A percentile compares a stretch with the other conserved stretches of the same genome.
Conservation (phyloP, 2,113 vertebrate species). For the Sapajus apella region DNA sequence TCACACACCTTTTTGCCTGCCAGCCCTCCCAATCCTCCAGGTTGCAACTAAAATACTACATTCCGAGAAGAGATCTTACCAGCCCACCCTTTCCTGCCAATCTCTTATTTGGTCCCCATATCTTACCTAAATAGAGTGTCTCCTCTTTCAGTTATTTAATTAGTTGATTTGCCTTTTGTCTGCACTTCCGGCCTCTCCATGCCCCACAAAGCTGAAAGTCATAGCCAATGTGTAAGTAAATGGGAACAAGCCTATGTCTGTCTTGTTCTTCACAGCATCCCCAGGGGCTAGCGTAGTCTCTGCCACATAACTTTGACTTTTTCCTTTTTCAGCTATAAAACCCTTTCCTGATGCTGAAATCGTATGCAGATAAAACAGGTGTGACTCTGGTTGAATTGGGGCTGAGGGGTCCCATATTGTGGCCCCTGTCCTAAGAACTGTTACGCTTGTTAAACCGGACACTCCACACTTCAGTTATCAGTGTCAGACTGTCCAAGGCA, state of each 20-base stretch:
- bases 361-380: neutral
- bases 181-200: neutral
- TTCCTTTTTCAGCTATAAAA: neutral
- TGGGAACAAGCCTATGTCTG: too few relatives aligned
- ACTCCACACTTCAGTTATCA: neutral
- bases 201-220: neutral
- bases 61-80: neutral
- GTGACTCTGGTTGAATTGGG: neutral
- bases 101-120: fast-evolving
- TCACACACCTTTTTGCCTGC: neutral
- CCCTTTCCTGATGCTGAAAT: neutral
- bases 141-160: neutral
- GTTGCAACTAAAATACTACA: neutral
- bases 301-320: neutral
- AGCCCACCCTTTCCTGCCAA: neutral
- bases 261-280: neutral
- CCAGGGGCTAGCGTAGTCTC: neutral
- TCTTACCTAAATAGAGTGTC: neutral
- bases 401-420: neutral
- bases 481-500: neutral
- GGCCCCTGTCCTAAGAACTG: neutral
- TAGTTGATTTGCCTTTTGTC: neutral
- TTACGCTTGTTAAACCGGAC: neutral
- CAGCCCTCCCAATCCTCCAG: neutral
- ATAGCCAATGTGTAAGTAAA: neutral